Evolutionary conservation across 2,797 vertebrate species (phyloP).

Genomic region (Siniperca scherzeri): DNA sequence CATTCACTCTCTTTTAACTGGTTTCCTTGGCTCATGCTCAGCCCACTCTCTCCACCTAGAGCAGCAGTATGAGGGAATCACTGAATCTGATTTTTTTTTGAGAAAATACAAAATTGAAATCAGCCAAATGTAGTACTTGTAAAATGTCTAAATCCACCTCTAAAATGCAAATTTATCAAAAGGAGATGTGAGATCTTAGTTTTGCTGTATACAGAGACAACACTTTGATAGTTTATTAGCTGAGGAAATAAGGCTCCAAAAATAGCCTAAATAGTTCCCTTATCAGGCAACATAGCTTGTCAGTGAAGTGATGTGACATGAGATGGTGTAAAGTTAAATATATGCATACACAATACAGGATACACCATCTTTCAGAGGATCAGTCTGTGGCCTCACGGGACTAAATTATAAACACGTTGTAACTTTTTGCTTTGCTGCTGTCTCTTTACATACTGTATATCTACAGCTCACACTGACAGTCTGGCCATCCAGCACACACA

Average conservation of each 20-base stretch:
- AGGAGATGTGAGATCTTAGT: not conserved
- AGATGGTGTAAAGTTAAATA: not conserved
- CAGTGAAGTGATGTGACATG: not conserved
- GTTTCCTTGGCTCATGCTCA: conserved; percentile 1
- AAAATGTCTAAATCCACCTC: not conserved
- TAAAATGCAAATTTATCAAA: not conserved
- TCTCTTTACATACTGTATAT: not conserved
- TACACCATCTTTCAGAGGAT: not conserved
- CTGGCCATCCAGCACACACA: not conserved
- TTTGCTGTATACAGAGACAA: not conserved
- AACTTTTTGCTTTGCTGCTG: not conserved
- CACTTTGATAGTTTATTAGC: not conserved
- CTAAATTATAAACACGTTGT: not conserved
- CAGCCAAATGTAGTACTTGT: not conserved
- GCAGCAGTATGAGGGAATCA: not conserved
- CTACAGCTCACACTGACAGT: not conserved
- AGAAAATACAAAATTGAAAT: conserved; percentile 10
- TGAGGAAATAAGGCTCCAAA: not conserved
- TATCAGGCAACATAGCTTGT: conserved; percentile 1
- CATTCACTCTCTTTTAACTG: not conserved
- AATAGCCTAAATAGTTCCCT: not conserved
- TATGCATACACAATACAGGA: not conserved
- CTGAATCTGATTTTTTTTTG: not conserved
- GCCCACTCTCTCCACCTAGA: not conserved
- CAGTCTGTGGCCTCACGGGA: not conserved